These are phyloP conservation scores for Lasioglossum marginatum DNA, from an alignment of 2,888 invertebrate species.

Conservation along the genomic window DNA sequence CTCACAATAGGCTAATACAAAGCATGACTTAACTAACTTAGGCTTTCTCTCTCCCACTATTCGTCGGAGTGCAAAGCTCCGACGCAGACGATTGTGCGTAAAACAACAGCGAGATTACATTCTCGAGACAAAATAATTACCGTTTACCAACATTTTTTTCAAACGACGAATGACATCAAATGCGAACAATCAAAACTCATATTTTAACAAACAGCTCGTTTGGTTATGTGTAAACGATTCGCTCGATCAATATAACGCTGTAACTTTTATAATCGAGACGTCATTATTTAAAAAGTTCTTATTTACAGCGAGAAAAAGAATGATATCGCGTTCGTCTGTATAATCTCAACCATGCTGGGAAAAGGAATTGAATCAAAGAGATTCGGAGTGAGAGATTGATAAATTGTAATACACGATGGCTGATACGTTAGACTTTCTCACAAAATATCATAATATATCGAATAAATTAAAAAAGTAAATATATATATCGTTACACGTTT, in stretches of 20 bases:
- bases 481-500: constrained; percentile 56
- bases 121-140: background rate
- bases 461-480: constrained; percentile 91
- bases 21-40: background rate
- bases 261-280: background rate
- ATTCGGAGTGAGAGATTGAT: constrained; percentile 36
- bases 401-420: constrained; percentile 55
- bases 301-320: background rate
- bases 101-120: background rate
- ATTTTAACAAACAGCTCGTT: background rate
- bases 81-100: background rate
- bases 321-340: background rate
- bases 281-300: constrained; percentile 3
- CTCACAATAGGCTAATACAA: constrained; percentile 7
- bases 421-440: constrained; percentile 86
- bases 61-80: background rate
- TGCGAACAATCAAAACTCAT: background rate
- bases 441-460: constrained; percentile 89
- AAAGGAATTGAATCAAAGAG: background rate
- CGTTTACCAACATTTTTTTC: background rate
- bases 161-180: background rate
- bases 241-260: background rate
- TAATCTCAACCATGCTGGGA: background rate
- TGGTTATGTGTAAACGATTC: background rate
- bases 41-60: background rate